Percentiles rank a stretch among this genome's conserved stretches.
Conservation (phyloP, 2,888 invertebrate genomes). For the Bombylius major region DNA sequence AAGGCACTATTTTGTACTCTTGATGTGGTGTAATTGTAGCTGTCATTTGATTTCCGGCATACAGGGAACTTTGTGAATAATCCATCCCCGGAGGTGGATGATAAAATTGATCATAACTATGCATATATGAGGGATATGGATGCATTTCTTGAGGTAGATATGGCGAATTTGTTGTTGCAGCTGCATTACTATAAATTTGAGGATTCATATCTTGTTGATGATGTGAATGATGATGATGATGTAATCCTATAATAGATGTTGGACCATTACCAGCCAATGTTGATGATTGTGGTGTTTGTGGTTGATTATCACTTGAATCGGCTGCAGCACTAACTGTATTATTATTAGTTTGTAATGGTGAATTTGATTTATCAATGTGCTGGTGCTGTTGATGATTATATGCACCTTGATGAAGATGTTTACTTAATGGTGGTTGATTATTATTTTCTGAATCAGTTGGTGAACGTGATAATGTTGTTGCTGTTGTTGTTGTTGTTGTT, state of each 20-base stretch:
- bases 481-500: conserved; percentile 4
- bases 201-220: conserved; percentile 10
- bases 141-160: conserved; percentile 18
- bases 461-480: conserved; percentile 11
- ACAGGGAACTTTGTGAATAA: conserved; percentile 15
- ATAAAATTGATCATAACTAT: conserved; percentile 34
- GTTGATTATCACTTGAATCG: conserved; percentile 56
- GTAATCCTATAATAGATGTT: background rate
- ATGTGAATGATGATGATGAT: conserved; percentile 16
- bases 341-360: conserved; percentile 13
- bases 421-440: conserved; percentile 33
- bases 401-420: conserved; percentile 17
- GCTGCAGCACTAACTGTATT: conserved; percentile 55
- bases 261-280: background rate
- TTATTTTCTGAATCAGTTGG: conserved; percentile 39
- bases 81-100: conserved; percentile 23
- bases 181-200: conserved; percentile 10
- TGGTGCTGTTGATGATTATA: conserved; percentile 10
- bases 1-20: conserved; percentile 21
- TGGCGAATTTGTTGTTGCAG: conserved; percentile 1
- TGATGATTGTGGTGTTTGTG: conserved; percentile 34
- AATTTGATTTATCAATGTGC: conserved; percentile 9
- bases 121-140: conserved; percentile 25
- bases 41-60: conserved; percentile 3
- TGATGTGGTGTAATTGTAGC: conserved; percentile 10